Conservation (phyloP, 2,888 invertebrate species). For the Biston stratarius region DNA sequence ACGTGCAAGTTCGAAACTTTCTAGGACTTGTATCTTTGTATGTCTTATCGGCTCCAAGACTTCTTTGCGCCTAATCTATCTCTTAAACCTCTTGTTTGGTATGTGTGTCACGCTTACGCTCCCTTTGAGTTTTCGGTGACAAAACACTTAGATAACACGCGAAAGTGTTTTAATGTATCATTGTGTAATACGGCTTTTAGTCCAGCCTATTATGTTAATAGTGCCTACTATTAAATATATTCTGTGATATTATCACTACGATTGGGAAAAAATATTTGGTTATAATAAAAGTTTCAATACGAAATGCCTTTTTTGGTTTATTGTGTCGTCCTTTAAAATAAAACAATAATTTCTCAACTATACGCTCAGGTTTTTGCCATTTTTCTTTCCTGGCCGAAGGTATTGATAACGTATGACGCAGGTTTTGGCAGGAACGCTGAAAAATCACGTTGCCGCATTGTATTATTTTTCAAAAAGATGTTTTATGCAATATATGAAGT, state of each 20-base stretch:
- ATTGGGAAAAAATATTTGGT: background rate
- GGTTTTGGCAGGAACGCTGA: too few relatives aligned
- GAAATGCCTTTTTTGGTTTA: background rate
- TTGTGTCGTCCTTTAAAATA: background rate
- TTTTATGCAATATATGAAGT: too few relatives aligned
- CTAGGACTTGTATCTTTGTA: constrained; percentile 8
- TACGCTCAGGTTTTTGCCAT: too few relatives aligned
- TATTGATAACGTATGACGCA: too few relatives aligned
- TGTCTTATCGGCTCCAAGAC: background rate
- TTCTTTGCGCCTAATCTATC: constrained; percentile 18
- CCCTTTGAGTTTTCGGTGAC: constrained; percentile 61
- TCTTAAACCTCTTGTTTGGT: constrained; percentile 47
- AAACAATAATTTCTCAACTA: too few relatives aligned
- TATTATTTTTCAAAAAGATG: too few relatives aligned
- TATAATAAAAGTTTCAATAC: too few relatives aligned
- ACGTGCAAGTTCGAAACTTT: constrained; percentile 6
- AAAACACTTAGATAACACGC: constrained; percentile 72
- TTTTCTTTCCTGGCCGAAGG: too few relatives aligned
- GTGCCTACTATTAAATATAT: background rate
- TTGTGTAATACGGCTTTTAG: constrained; percentile 65
- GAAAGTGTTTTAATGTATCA: constrained; percentile 71
- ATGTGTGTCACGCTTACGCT: constrained; percentile 60
- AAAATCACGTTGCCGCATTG: too few relatives aligned
- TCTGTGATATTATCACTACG: background rate
- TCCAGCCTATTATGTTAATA: constrained; percentile 38